A percentile compares a stretch with the other conserved stretches of the same genome.
Evolutionary conservation across 2,797 vertebrate species (phyloP).

Genomic region (Gymnoscopelus microlampas): DNA sequence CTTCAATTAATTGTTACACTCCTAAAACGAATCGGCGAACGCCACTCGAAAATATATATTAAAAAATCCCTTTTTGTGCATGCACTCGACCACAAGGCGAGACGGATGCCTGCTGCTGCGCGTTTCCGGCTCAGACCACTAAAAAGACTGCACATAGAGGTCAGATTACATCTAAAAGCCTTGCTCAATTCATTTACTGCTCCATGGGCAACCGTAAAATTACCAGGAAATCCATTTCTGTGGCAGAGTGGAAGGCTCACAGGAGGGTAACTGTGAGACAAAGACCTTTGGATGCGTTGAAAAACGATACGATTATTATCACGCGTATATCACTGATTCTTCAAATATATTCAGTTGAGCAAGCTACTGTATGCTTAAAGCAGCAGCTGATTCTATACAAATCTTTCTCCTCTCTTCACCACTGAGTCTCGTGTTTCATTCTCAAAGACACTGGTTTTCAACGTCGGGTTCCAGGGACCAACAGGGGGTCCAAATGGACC

Average conservation of each 20-base stretch:
- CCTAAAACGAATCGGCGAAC: too few species aligned
- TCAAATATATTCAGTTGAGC: conserved; percentile 5
- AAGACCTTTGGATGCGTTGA: neutral
- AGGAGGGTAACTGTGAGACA: neutral
- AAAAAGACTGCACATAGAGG: conserved; percentile 36
- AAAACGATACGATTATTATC: too few species aligned
- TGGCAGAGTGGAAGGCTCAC: conserved; percentile 24
- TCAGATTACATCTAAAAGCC: conserved; percentile 65
- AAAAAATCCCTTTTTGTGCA: too few species aligned
- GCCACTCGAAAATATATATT: too few species aligned
- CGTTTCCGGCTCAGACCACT: conserved; percentile 41
- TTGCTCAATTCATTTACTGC: conserved; percentile 45
- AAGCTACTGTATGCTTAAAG: neutral
- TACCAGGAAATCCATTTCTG: conserved; percentile 50
- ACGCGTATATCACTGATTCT: neutral
- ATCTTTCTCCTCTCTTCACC: neutral
- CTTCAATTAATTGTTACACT: too few species aligned
- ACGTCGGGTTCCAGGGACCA: too few species aligned
- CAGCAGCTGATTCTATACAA: neutral
- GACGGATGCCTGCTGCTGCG: too few species aligned
- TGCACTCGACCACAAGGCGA: too few species aligned
- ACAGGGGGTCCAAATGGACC: too few species aligned
- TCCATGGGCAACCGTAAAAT: conserved; percentile 40
- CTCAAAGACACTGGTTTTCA: conserved; percentile 6
- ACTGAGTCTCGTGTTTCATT: conserved; percentile 13